These are phyloP conservation scores for Pelobates fuscus DNA, from an alignment of 2,113 vertebrate species.

Conservation along the genomic window DNA sequence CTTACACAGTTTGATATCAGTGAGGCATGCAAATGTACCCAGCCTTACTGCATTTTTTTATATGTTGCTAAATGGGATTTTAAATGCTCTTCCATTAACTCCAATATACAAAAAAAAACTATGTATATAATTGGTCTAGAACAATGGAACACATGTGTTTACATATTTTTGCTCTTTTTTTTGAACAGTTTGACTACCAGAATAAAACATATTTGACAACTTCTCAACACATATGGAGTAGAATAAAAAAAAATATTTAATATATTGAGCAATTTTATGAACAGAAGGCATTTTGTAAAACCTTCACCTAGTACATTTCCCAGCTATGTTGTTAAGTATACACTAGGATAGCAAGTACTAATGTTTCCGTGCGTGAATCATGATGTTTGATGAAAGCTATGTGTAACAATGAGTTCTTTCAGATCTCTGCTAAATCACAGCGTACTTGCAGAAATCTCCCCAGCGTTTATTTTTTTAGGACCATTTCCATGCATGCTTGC, in stretches of 20 bases:
- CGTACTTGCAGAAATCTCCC: slow-evolving; percentile 70
- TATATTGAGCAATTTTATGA: neutral
- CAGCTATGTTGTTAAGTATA: slow-evolving; percentile 40
- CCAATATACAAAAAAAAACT: no score
- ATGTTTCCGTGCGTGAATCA: slow-evolving; percentile 65
- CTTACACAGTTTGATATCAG: no score
- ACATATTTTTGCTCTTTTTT: neutral
- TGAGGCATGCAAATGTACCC: no score
- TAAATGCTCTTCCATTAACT: no score
- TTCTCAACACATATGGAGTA: neutral
- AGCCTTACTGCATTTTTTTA: no score
- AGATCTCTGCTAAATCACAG: slow-evolving; percentile 70
- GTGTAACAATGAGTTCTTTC: slow-evolving; percentile 76
- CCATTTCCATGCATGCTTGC: slow-evolving; percentile 70
- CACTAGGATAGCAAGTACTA: slow-evolving; percentile 49
- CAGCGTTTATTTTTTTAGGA: slow-evolving; percentile 77
- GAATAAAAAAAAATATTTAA: slow-evolving; percentile 16
- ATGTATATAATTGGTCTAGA: neutral
- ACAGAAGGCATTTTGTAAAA: slow-evolving; percentile 53
- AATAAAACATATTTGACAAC: neutral
- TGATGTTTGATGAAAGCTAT: slow-evolving; percentile 70
- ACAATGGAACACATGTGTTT: neutral
- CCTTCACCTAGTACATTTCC: slow-evolving; percentile 44
- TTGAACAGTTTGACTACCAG: neutral
- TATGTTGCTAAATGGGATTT: no score